Evolutionary conservation across 2,888 invertebrate species (phyloP).

Genomic region (Ophraella communa): DNA sequence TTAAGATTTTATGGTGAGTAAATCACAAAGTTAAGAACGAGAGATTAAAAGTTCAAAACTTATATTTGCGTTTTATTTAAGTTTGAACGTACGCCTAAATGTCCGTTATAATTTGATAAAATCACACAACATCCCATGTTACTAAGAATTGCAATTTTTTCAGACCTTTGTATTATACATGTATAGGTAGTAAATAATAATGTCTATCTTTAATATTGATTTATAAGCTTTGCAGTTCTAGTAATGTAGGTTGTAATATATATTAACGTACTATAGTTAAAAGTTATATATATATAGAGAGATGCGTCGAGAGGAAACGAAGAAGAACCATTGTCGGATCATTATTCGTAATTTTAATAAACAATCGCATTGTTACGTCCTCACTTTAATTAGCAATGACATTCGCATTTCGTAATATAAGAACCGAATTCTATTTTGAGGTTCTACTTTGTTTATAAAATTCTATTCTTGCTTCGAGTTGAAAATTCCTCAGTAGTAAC

Average conservation of each 20-base stretch:
- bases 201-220: conserved; percentile 28
- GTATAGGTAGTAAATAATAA: conserved; percentile 38
- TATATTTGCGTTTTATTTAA: background rate
- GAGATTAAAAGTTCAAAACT: too few species aligned
- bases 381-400: too few species aligned
- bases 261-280: conserved; percentile 7
- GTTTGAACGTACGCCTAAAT: background rate
- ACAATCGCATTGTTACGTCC: too few species aligned
- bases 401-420: too few species aligned
- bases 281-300: conserved; percentile 44
- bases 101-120: conserved; percentile 38
- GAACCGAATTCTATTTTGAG: too few species aligned
- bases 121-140: conserved; percentile 50
- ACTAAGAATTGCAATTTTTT: conserved; percentile 49
- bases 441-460: too few species aligned
- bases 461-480: too few species aligned
- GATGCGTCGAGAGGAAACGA: background rate
- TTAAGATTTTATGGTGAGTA: too few species aligned
- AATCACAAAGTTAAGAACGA: too few species aligned
- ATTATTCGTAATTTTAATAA: too few species aligned
- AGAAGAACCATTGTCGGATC: background rate
- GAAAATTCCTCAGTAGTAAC: too few species aligned
- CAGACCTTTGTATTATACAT: conserved; percentile 40
- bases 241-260: conserved; percentile 53
- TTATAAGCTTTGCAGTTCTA: conserved; percentile 50